phyloP scores from a whole-genome alignment of 2,888 invertebrate genomes.

The Apamea crenata region DNA sequence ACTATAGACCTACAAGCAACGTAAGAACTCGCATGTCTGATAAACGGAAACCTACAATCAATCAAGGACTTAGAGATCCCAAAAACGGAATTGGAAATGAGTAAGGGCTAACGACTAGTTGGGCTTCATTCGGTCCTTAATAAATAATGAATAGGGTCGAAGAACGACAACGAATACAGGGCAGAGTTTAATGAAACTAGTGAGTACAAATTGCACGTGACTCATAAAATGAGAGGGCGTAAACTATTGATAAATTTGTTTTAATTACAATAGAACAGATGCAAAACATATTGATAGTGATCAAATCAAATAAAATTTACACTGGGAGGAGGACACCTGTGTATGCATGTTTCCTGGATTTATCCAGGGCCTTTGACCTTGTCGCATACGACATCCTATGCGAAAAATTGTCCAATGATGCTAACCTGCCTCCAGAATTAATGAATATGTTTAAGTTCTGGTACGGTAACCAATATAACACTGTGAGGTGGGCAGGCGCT shows the following conservation, averaged over 20 bases:
- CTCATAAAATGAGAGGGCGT: conserved; percentile 29
- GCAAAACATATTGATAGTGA: background rate
- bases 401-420: too few relatives aligned
- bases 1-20: background rate
- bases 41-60: conserved; percentile 1
- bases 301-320: too few relatives aligned
- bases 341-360: too few relatives aligned
- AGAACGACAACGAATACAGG: conserved; percentile 32
- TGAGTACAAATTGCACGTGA: conserved; percentile 16
- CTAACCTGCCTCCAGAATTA: too few relatives aligned
- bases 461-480: too few relatives aligned
- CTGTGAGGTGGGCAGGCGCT: too few relatives aligned
- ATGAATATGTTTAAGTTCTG: too few relatives aligned
- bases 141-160: conserved; percentile 33
- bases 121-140: conserved; percentile 13
- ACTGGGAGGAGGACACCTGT: too few relatives aligned
- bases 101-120: conserved; percentile 9
- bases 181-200: conserved; percentile 17
- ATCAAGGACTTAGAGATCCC: background rate
- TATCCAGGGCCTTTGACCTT: too few relatives aligned
- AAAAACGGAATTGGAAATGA: conserved; percentile 38
- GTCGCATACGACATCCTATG: too few relatives aligned
- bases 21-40: conserved; percentile 1
- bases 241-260: conserved; percentile 1
- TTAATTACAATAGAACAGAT: conserved; percentile 2